Base-by-base conservation (phyloP, 1,140 invertebrate genomes). In the Drosophila rhopaloa region DNA sequence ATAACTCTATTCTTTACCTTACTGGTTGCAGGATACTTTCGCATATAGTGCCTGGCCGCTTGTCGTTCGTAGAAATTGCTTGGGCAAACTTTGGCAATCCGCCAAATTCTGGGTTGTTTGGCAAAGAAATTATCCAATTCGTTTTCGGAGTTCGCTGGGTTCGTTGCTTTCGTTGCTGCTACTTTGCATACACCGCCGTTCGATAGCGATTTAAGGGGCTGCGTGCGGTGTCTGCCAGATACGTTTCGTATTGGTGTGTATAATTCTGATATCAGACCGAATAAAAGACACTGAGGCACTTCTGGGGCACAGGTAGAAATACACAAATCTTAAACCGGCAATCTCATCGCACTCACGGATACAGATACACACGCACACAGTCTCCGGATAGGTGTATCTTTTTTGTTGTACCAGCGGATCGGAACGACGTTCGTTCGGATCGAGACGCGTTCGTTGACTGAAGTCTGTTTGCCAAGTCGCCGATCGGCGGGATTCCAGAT, bases 271-370 rank as follows among this genome's bases (percentile, higher is more conserved):
- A 81, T 81, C 71, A 67, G 71, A 47, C 59, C 54, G 61, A 83
- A 54, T 60, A 63, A 79, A 62, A 76, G 62, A 63, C 65, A 79
- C 38, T 70, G 54, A 81, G 54, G 54, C 40, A 79, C 50, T 71
- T 56, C 38, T 44, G 76, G 48, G 53, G 82, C 83, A 88, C 83
- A 86, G 83, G 83, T 86, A 86, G 84, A 86, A 88, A 62, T 50
- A 62, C 41, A 88, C 60, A 72, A 82, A 86, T 77, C 81, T 86
- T 68, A 89, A 86, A 86, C 84, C 83, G 83, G 83, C 83, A 86
- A 88, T 82, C 75, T 78, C 58, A 68, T 63, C 74, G 56, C 62
- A 44, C 55, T 47, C 57, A 56, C 48, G 58, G 43, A 76, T 54
- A 56, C 47, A 65, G 29, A 8, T 32, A 48, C 57, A 58, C 66